Base-by-base conservation (phyloP, 2,888 invertebrate species). In the Philhelius pedissequus region DNA sequence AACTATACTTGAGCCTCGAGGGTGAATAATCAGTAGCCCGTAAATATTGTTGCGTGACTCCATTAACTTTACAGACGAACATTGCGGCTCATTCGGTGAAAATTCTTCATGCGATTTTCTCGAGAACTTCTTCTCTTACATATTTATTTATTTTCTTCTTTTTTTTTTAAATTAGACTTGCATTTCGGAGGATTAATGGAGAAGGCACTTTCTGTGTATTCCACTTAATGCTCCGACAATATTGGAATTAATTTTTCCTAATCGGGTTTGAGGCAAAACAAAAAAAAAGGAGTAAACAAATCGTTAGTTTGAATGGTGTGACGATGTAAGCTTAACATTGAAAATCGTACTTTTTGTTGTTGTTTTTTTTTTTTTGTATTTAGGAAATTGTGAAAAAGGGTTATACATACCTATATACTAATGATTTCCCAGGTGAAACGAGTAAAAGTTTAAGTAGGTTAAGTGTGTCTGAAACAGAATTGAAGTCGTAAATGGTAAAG, bases 31-130 rank as follows among this genome's bases (percentile, higher is more conserved):
- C 78, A 83, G 40, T 76, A 86, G 87, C 87, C 89, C 89, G 90
- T 90, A 89, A 89, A 89, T 90, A 89, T 89, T 90, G 88, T 90
- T 90, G 89, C 90, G 89, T 90, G 90, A 88, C 89, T 89, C 89
- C 90, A 90, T 89, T 90, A 90, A 89, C 89, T 89, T 89, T 88
- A 66, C 71, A 81, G 80, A 81, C 70, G 56, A 71, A 64, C 71
- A 71, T 81, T 68, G 73, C 60, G 77, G 82, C 71, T 62, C 52
- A 62, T 77, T 77, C 73, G 58, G 22, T 69, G 73, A 64, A 56
- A 82, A 69, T 69, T 56, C 48, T 69, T 82, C 82, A 82, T 82
- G 77, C 77, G 78, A 69, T 74, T 74, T 70, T 74, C 62, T 78
- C 70, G 69, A 62, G 69, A 73, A 60, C 66, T 60, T 27, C 66